Base-by-base conservation (phyloP, 2,113 vertebrate species). In the Hypomesus transpacificus region DNA sequence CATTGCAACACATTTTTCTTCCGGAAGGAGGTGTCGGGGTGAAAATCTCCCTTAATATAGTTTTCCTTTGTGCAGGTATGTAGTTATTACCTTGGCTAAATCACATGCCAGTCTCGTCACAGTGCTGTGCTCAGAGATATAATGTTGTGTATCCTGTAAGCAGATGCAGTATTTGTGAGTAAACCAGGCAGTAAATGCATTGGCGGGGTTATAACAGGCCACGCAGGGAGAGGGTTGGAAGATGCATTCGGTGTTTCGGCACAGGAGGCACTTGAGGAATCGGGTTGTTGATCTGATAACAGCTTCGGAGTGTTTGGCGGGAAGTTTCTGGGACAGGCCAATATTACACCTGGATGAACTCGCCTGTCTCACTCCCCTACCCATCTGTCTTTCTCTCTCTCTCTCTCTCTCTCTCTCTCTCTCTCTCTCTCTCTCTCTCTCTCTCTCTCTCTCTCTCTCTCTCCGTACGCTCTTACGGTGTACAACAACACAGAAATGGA, bases 281-380 rank as follows among this genome's bases (percentile, higher is more conserved):
- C 85, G 90, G 84, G 77, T 77, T 83, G 81, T 81, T 85, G 87
- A 90, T 88, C 87, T 75, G 82, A 89, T 89, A 87, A 85, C 58
- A 66, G 83, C 83, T 86, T 83, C 78, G 56, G 51, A 61, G 70
- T 68, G 78, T 87, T 89, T 85, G 80, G 73, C 16, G 73, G 76
- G 70, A 89, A 85, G 81, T 87, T 90, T 90, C 76, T 83, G 62
- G 81, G 83, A 90, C 82, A 85, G 83, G 70, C 75, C 73, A 84
- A 88, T 86, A 89, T 87, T 87, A 83, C 82, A 90, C 79, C 83
- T 79, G 72, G 80, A 81, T 85, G 74, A 85, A 86, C 76, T 79
- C 21, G 53, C 59, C 56, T 24, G 28, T 70, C 70, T 46, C 67
- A 14, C 18, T 9, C 34, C 26, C 60, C 9, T 58, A 52, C 56